Base-by-base conservation (phyloP, 2,797 vertebrate genomes). In the Darevskia mixta region DNA sequence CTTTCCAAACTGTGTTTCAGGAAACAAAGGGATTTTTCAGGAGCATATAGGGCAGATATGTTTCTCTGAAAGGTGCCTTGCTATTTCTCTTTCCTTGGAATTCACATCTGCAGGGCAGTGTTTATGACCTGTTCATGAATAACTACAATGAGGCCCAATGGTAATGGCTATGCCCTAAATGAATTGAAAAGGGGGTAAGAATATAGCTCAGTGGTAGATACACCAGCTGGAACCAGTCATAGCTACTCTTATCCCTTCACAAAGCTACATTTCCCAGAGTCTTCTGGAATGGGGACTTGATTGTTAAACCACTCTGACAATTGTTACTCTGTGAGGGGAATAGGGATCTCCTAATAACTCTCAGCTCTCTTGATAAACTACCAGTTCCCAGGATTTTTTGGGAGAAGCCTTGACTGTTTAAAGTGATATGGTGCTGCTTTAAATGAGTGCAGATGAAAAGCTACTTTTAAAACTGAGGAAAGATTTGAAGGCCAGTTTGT, bases 91-190 rank as follows among this genome's bases (percentile, higher is more conserved):
- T 8, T 1, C 17, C 88, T 45, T 6, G 4, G 9, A 91, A 89
- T 8, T 18, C 38, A 73, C 86, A 17, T 18, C 49, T 80, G 13
- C 55, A 49, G 4, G 13, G 45, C 58, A 1, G 0, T 55, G 58
- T 64, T 79, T 23, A 11, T 76, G 75, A 2, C 3, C 0, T 0
- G 10, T 5, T 75, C 23, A 75, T 58, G 15, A 73, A 25, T 0
- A 81, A 17, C 1, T 0, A 0, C 10, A 29, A 55, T 18, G 66
- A 29, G 15, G 58, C 23, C 80, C 9, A 66, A 7, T 41, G 32
- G 18, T 0, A 1, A 87, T 3, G 4, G 23, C 64, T 1, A 45
- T n/a, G 49, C 1, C 5, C 6, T 29, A 66, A 8, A 38, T 69
- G 25, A 45, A 86, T 25, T 72, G 43, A 35, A 80, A 43, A 85